phyloP scores from a whole-genome alignment of 2,797 vertebrate species.

The Takifugu ocellatus region DNA sequence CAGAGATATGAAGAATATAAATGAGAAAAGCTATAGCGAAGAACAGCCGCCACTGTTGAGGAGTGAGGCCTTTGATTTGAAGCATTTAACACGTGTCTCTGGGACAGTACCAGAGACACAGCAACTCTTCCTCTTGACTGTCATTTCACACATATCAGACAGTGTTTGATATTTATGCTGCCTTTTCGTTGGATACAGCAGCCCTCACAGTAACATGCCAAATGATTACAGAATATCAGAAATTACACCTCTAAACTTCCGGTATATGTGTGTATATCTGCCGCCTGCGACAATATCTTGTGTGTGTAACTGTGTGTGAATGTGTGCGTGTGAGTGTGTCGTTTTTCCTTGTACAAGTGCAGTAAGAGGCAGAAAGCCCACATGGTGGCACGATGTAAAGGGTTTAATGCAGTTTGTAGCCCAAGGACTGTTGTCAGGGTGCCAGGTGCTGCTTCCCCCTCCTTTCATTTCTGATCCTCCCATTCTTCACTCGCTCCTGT shows the following conservation, averaged over 20 bases:
- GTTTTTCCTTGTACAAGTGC: background rate
- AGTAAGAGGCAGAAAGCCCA: background rate
- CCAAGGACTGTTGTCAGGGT: slow-evolving; percentile 43
- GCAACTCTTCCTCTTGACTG: slow-evolving; percentile 15
- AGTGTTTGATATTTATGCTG: slow-evolving; percentile 25
- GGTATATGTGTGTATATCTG: background rate
- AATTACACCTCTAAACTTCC: background rate
- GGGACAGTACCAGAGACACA: slow-evolving; percentile 4
- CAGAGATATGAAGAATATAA: slow-evolving; percentile 15
- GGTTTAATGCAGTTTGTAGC: slow-evolving; percentile 58
- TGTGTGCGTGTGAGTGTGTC: background rate
- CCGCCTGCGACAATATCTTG: background rate
- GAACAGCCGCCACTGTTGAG: slow-evolving; percentile 8
- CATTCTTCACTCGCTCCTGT: slow-evolving; percentile 40
- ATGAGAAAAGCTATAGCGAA: background rate
- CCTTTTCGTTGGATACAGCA: too few species aligned
- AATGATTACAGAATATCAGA: too few species aligned
- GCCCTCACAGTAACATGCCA: too few species aligned
- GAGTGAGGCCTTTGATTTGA: slow-evolving; percentile 34
- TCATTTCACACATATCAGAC: slow-evolving; percentile 26
- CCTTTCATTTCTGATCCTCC: slow-evolving; percentile 41
- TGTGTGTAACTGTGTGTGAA: background rate
- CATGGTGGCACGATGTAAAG: slow-evolving; percentile 18
- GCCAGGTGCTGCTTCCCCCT: slow-evolving; percentile 39
- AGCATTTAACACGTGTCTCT: slow-evolving; percentile 40